Evolutionary conservation across 2,888 invertebrate genomes (phyloP).

Genomic region (Hypena proboscidalis): DNA sequence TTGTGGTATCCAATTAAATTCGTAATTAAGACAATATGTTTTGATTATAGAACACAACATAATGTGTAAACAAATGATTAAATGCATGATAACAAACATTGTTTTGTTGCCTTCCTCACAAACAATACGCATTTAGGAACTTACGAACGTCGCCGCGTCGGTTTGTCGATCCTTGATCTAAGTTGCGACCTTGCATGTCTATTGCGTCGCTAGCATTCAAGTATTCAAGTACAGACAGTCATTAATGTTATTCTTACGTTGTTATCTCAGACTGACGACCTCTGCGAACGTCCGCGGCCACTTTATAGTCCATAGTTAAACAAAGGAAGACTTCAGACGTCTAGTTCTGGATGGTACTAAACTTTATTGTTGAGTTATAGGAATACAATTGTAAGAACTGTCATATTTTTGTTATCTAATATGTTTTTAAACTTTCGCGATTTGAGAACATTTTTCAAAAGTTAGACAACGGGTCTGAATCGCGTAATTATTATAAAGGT

Average conservation of each 20-base stretch:
- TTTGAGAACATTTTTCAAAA: no score
- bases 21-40: constrained; percentile 4
- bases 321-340: constrained; percentile 34
- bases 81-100: constrained; percentile 23
- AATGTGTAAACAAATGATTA: constrained; percentile 22
- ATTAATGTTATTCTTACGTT: constrained; percentile 38
- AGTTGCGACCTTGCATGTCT: constrained; percentile 36
- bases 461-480: no score
- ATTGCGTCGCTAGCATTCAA: constrained; percentile 41
- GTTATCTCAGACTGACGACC: constrained; percentile 44
- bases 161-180: constrained; percentile 27
- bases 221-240: constrained; percentile 30
- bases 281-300: constrained; percentile 21
- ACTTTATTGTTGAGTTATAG: no score
- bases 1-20: constrained; percentile 10
- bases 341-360: no score
- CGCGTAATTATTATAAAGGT: no score
- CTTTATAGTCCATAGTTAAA: constrained; percentile 22
- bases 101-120: constrained; percentile 24
- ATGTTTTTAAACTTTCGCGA: no score
- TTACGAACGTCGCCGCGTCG: constrained; percentile 25
- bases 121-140: constrained; percentile 39
- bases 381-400: no score
- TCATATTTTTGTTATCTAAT: no score
- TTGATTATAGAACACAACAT: no score